Conservation (phyloP, 2,888 invertebrate genomes). For the Ganaspis brasiliensis region DNA sequence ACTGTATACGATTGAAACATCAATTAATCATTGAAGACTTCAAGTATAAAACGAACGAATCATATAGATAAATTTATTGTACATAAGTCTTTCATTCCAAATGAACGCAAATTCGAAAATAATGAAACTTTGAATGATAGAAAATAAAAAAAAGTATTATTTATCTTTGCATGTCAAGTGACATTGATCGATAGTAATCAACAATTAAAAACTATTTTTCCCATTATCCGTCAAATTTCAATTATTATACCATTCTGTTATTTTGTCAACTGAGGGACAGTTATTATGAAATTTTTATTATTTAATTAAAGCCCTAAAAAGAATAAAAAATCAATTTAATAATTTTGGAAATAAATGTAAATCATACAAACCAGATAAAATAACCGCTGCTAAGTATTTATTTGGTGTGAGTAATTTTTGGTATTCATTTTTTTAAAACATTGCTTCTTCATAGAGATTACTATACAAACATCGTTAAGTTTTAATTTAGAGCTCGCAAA, state of each 20-base stretch:
- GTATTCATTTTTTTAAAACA: too few relatives aligned
- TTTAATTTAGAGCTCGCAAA: too few relatives aligned
- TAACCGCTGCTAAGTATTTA: too few relatives aligned
- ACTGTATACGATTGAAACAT: not conserved
- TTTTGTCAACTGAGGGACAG: not conserved
- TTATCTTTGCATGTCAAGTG: conserved; percentile 11
- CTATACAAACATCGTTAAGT: too few relatives aligned
- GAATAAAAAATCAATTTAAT: too few relatives aligned
- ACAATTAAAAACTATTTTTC: not conserved
- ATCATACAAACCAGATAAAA: too few relatives aligned
- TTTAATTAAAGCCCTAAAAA: too few relatives aligned
- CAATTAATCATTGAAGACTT: conserved; percentile 7
- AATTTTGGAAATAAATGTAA: too few relatives aligned
- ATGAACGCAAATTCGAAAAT: conserved; percentile 6
- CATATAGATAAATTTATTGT: not conserved
- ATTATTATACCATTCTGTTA: conserved; percentile 26
- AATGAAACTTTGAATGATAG: not conserved
- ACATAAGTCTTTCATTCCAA: not conserved
- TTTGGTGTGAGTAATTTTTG: too few relatives aligned
- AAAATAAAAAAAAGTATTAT: conserved; percentile 2
- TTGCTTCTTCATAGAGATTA: too few relatives aligned
- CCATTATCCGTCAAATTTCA: not conserved
- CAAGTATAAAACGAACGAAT: not conserved
- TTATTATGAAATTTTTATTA: not conserved
- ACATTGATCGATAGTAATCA: conserved; percentile 6